Base-by-base conservation (phyloP, 2,113 vertebrate genomes). In the Struthio camelus region DNA sequence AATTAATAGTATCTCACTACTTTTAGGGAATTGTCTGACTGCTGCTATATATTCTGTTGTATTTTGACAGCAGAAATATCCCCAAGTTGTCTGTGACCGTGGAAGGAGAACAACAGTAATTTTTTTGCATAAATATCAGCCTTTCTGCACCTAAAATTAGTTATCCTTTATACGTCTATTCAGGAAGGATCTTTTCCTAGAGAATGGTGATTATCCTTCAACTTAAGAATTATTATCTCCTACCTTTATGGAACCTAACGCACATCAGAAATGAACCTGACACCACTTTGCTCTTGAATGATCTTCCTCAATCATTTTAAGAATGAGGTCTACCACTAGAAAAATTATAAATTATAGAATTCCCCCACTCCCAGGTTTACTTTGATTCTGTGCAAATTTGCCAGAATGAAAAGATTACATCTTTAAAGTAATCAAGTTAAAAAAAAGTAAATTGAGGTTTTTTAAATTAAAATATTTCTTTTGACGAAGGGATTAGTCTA, bases 401-500 rank as follows among this genome's bases (percentile, higher is more conserved):
- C 86, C 34, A 67, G 53, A 83, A 87, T 75, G 75, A 90, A 83
- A 83, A 89, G 83, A 90, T 82, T 87, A 93, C 75, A 79, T 96
- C 83, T 79, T 58, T 67, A 71, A 87, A 91, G 85, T 77, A 94
- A 96, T 59, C 46, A 86, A 61, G 85, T 95, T 61, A 65, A 95
- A 94, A 95, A 83, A 62, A 75, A 69, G 77, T 87, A 92, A 83
- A 89, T 81, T 66, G 80, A 93, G 96, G 75, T 95, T 97, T 97
- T 95, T 93, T 56, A 90, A 96, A 95, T 95, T 94, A 94, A 97
- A 97, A 87, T 84, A 94, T 96, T 97, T 96, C 97, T 96, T 97
- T 94, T 88, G 95, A 97, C 91, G 73, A 96, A 96, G 93, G 97
- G 97, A 98, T 98, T 97, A 95, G 97, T 95, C 94, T 92, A 97